Evolutionary conservation across 2,797 vertebrate genomes (phyloP), one percentile per base, ranked within the genome.

Genomic region (Craterocephalus amniculus): DNA sequence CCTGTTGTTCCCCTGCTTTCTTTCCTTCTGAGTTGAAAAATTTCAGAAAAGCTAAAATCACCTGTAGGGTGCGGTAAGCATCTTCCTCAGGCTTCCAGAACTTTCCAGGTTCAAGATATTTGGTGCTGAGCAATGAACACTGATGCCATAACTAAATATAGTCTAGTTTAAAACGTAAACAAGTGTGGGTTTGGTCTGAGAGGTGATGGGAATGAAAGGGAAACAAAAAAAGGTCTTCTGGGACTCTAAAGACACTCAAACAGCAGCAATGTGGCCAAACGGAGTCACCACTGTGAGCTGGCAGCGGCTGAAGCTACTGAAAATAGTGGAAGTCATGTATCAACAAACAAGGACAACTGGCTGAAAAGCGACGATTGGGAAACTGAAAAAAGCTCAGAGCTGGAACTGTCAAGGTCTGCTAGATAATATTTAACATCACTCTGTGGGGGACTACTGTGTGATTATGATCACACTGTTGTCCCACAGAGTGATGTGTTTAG

Each of bases 391-490:
- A 22, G 2, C 36, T 14, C 27, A 55, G 0, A 18, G 11, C 29
- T 29, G 24, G 36, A 66, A 58, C 56, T 6, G 27, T 16, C 52
- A 66, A 58, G 31, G 69, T 72, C 61, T 62, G 64, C 72, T 59
- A 13, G 70, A 80, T 63, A 45, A 81, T 74, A 63, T 85, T 81
- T 78, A 76, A 73, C 70, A 52, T 72, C 62, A n/a, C 29, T 72
- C 61, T 59, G 58, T 59, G 75, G 69, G 32, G 27, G 52, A 31
- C 43, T 45, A n/a, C 43, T 9, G 20, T 16, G 43, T 57, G 68
- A 81, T 70, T 29, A 69, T 49, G 67, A 74, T 29, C 35, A 40
- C 35, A 35, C 26, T 22, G 48, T 26, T 16, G 26, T 26, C 51
- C 51, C 26, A 6, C 51, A 51, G 48, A 6, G 20, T 20, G 52